Percentiles rank a stretch among this genome's conserved stretches.
Evolutionary conservation across 2,888 invertebrate genomes (phyloP).

Genomic region (Macrophya alboannulata): DNA sequence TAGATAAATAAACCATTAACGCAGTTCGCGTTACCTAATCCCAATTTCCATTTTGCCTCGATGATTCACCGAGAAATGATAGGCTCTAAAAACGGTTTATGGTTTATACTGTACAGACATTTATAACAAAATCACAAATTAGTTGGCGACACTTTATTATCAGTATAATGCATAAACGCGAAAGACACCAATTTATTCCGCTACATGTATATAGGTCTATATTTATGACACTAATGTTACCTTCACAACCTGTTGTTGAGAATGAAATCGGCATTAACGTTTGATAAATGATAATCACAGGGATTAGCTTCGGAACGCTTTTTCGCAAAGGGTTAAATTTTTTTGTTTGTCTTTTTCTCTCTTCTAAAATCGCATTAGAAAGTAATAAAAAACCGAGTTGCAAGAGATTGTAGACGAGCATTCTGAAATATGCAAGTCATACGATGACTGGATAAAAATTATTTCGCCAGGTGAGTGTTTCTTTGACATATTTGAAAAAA

Average conservation of each 20-base stretch:
- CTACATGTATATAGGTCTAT: neutral
- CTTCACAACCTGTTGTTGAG: neutral
- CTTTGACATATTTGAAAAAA: neutral
- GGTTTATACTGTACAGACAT: neutral
- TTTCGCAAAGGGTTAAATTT: neutral
- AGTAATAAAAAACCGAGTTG: neutral
- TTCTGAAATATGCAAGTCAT: neutral
- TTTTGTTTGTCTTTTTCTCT: no score
- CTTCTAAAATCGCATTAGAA: neutral
- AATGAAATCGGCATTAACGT: neutral
- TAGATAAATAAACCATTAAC: conserved; percentile 8
- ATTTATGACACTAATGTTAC: neutral
- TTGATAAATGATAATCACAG: neutral
- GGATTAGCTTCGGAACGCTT: neutral
- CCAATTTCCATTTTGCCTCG: conserved; percentile 12
- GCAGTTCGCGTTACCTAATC: conserved; percentile 8
- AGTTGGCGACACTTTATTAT: conserved; percentile 1
- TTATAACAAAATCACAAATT: neutral
- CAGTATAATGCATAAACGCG: neutral
- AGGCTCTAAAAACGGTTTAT: neutral
- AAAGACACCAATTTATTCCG: neutral
- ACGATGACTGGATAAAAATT: neutral
- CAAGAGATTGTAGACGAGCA: neutral
- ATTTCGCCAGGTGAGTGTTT: neutral
- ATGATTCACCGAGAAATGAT: conserved; percentile 11